Evolutionary conservation across 64 coral and sea anemone species (phyloP), one percentile per base, ranked within the genome.

Genomic region (Montipora efflorescens): DNA sequence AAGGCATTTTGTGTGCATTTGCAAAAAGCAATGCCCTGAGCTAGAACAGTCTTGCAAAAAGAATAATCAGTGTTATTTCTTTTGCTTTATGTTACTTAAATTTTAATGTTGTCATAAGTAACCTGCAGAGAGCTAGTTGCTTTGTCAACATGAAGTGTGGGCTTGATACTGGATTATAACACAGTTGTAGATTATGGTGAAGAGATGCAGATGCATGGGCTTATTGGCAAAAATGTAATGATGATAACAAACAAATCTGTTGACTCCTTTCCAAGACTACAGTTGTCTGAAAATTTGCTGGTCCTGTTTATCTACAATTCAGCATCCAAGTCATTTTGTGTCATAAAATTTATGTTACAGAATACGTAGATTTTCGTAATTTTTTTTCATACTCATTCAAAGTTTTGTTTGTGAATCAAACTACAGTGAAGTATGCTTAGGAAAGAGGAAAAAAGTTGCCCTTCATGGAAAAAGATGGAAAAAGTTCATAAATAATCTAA

Each of bases 101-200:
- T 48, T 86, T 86, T 86, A 86, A 86, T 86, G 82, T 20, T 86
- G 62, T 73, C 19, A n/a, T 19, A 19, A 21, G 66, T 67, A 49
- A 68, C 82, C 82, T 86, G 82, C 66, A 86, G 82, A 48, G 82
- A 86, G 19, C 66, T 72, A 67, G 66, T 46, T 84, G 81, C 81
- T 68, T 19, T 84, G 22, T 84, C 25, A 15, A 68, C 59, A 45
- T 84, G 80, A 45, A 67, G 45, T 86, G 82, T n/a, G 15, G 82
- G 45, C 66, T 86, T 70, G 46, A 48, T 22, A 48, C 44, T 5
- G 66, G 71, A 86, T 86, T 20, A 71, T 64, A 86, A 71, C 68
- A 50, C 64, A 86, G 82, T 36, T 85, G 62, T 46, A 86, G 49
- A 70, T 47, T 48, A 71, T 86, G 47, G 44, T 12, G 18, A 47